Conservation (phyloP, 2,888 invertebrate genomes). For the Euplexia lucipara region DNA sequence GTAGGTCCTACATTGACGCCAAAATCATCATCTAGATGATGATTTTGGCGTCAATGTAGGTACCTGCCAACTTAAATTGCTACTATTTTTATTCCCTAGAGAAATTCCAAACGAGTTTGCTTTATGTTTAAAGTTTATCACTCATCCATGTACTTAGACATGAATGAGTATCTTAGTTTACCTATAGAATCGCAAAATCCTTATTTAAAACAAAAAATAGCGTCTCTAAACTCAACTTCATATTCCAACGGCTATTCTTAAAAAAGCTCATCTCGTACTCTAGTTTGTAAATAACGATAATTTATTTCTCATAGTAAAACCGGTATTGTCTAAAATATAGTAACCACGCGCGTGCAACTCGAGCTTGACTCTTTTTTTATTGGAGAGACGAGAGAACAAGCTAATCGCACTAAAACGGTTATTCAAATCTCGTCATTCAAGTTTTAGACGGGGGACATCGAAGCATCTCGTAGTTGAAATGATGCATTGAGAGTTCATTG, state of each 20-base stretch:
- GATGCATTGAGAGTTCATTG: constrained; percentile 53
- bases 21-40: neutral
- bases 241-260: constrained; percentile 12
- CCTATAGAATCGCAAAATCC: neutral
- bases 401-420: constrained; percentile 59
- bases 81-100: neutral
- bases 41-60: neutral
- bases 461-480: constrained; percentile 34
- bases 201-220: neutral
- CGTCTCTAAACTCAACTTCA: neutral
- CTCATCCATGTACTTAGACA: no score
- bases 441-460: constrained; percentile 37
- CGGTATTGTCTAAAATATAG: constrained; percentile 56
- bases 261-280: constrained; percentile 38
- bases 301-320: constrained; percentile 53
- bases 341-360: constrained; percentile 40
- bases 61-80: no score
- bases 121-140: neutral
- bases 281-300: constrained; percentile 48
- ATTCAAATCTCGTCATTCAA: constrained; percentile 61
- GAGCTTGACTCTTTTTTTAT: constrained; percentile 56
- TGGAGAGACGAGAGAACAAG: constrained; percentile 48
- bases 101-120: neutral
- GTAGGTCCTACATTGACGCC: neutral
- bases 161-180: no score